A percentile compares a stretch with the other conserved stretches of the same genome.
Conservation (phyloP, 2,113 vertebrate genomes). For the Hydrochoerus hydrochaeris region DNA sequence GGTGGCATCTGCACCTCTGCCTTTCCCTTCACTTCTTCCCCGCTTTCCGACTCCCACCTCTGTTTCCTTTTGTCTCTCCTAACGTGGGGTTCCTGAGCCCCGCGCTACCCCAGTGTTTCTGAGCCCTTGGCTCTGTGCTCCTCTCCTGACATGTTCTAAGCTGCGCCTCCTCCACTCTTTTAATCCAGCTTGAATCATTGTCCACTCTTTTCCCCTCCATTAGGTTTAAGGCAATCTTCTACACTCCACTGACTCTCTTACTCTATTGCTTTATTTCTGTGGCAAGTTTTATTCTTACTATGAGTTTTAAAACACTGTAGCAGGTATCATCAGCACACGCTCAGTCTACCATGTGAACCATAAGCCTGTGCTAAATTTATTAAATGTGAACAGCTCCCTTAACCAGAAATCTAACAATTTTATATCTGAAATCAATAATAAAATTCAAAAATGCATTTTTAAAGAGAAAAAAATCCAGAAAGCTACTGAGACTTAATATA, state of each 20-base stretch:
- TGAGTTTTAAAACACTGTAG: background rate
- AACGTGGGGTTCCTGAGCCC: background rate
- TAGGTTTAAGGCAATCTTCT: slow-evolving; percentile 3
- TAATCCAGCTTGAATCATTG: background rate
- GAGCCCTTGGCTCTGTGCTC: background rate
- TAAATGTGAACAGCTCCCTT: background rate
- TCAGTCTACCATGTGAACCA: background rate
- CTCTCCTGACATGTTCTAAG: background rate
- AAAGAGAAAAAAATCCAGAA: background rate
- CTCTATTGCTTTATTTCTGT: background rate
- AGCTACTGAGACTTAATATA: slow-evolving; percentile 8
- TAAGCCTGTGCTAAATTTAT: background rate
- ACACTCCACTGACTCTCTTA: background rate
- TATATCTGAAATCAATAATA: slow-evolving; percentile 3
- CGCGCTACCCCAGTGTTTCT: background rate
- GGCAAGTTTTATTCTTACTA: background rate
- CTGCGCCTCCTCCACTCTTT: background rate
- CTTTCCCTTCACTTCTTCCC: background rate
- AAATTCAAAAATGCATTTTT: background rate
- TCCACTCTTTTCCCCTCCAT: background rate
- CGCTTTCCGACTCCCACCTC: background rate
- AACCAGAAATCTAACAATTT: slow-evolving; percentile 21
- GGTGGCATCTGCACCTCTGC: background rate
- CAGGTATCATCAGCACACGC: background rate
- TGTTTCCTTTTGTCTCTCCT: background rate